Percentiles rank a stretch among this genome's conserved stretches.
Evolutionary conservation across 2,888 invertebrate species (phyloP).

Genomic region (Spisula subtruncata): DNA sequence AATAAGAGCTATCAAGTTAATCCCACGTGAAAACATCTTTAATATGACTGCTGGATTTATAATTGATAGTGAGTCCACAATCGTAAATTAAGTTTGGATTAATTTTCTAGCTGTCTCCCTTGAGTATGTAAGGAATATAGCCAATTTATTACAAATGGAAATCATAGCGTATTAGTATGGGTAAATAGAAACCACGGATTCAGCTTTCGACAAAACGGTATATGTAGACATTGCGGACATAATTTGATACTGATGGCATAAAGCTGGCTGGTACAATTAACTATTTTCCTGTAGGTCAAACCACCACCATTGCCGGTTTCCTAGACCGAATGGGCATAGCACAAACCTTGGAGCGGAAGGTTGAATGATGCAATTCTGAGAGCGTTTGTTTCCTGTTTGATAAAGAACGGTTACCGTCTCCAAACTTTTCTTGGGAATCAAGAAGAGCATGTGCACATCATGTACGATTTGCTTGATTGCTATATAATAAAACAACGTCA

Average conservation of each 20-base stretch:
- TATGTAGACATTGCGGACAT: neutral
- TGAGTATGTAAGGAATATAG: slow-evolving; percentile 26
- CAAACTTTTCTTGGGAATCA: no score
- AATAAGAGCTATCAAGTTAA: slow-evolving; percentile 53
- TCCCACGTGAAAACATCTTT: slow-evolving; percentile 34
- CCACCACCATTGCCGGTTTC: no score
- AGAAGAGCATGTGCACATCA: neutral
- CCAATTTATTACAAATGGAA: slow-evolving; percentile 37
- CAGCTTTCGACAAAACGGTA: neutral
- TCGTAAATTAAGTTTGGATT: slow-evolving; percentile 46
- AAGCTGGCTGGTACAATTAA: no score
- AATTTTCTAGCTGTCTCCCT: slow-evolving; percentile 50
- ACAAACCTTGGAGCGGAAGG: no score
- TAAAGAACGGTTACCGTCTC: no score
- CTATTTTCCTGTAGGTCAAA: no score
- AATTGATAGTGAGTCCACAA: slow-evolving; percentile 51
- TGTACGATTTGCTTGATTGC: neutral
- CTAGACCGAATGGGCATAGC: no score
- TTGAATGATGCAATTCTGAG: no score
- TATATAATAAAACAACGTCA: neutral
- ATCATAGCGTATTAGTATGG: neutral
- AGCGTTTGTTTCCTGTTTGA: no score
- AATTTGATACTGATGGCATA: no score
- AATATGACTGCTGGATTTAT: slow-evolving; percentile 47
- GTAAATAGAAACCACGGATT: neutral